Base-by-base conservation (phyloP, 2,797 vertebrate genomes). In the Pseudomugil gertrudae region DNA sequence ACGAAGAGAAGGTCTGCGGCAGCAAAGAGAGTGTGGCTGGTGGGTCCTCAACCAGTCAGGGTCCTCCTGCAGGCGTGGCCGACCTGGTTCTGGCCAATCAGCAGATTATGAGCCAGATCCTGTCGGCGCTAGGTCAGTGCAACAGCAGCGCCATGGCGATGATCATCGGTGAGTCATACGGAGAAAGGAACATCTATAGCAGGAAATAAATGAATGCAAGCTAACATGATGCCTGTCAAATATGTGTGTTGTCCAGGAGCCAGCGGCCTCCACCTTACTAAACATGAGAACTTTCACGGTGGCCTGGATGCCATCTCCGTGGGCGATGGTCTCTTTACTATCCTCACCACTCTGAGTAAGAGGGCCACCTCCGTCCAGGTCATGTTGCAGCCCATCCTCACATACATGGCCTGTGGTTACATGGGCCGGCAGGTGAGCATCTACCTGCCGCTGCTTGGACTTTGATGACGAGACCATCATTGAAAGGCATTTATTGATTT, bases 81-180 rank as follows among this genome's bases (percentile, higher is more conserved):
- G 98, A 99, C 87, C 91, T 99, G 90, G 96, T 99, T 63, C 92
- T 99, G 53, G 98, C 97, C 89, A 99, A 98, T 89, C 98, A 99
- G 69, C 98, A 99, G 76, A 98, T 99, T 47, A 99, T 99, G 98
- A 99, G 98, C 88, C 98, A 99, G 92, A 99, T 99, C 90, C 86
- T 99, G 79, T 99, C 98, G 0, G 98, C 98, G 0, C 88, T 99
- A 73, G 98, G 98, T 48, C 96, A 99, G 78, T 99, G 98, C 92
- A 99, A 99, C 92, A 99, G 98, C 94, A 99, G 97, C 15, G 97
- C 98, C 83, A 99, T 99, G 98, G 98, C 98, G 52, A 99, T 99
- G 98, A 99, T 99, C 74, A 99, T 99, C 69, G 98, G 98, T 99
- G 15, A 13, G 33, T 35, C 11, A 13, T 13, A 35, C 13, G 33